Percentiles rank a stretch among this genome's conserved stretches.
Conservation (phyloP, 2,113 vertebrate genomes). For the Pachypanchax playfairii region DNA sequence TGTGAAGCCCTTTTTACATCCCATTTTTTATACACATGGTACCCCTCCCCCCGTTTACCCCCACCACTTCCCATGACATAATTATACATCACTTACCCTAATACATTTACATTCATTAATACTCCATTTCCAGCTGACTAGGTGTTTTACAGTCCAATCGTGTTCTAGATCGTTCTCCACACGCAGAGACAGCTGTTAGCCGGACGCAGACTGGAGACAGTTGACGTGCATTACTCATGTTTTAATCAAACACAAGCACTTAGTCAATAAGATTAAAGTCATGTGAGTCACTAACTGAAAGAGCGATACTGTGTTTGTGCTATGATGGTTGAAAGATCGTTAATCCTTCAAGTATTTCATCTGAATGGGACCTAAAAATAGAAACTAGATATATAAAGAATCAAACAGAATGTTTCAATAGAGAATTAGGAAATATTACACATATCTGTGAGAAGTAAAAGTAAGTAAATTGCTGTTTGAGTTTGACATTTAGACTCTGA, state of each 20-base stretch:
- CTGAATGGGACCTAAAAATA: neutral
- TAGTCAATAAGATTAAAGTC: constrained; percentile 58
- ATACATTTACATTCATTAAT: constrained; percentile 80
- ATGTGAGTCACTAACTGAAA: constrained; percentile 41
- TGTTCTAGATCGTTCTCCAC: constrained; percentile 53
- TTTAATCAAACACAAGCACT: constrained; percentile 66
- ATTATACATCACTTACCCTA: constrained; percentile 76
- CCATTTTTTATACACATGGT: constrained; percentile 49
- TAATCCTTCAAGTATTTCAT: neutral
- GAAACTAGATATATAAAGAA: neutral
- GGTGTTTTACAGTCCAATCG: constrained; percentile 66
- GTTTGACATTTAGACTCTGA: no score
- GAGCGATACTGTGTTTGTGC: constrained; percentile 41
- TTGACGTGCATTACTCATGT: constrained; percentile 50
- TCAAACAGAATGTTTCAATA: neutral
- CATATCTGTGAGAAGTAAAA: neutral
- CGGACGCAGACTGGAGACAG: constrained; percentile 47
- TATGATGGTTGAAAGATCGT: neutral
- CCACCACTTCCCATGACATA: constrained; percentile 49
- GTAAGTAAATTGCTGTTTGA: no score
- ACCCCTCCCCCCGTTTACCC: constrained; percentile 21
- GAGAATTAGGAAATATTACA: neutral
- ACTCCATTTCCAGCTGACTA: constrained; percentile 72
- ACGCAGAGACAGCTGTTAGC: constrained; percentile 55
- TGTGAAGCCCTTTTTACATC: constrained; percentile 59